Evolutionary conservation across 2,113 vertebrate genomes (phyloP).

Genomic region (Equus przewalskii): DNA sequence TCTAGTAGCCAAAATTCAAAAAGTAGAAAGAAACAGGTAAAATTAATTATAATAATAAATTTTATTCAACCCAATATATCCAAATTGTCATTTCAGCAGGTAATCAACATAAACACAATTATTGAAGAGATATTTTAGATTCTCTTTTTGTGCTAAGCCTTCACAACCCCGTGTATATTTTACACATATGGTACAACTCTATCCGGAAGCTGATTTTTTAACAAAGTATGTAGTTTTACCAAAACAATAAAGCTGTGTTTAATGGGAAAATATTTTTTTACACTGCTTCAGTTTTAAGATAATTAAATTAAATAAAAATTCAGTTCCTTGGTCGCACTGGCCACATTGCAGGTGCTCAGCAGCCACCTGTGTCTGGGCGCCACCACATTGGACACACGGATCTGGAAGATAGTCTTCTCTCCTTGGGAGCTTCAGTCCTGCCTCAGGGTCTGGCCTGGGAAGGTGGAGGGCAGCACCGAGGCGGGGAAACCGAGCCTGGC

Average conservation of each 20-base stretch:
- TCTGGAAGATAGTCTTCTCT: background rate
- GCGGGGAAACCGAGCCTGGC: background rate
- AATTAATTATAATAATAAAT: conserved; percentile 2
- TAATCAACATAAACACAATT: background rate
- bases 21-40: background rate
- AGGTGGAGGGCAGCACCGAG: too few species aligned
- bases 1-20: background rate
- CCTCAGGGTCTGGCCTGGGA: background rate
- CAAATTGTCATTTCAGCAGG: background rate
- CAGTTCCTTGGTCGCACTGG: rapidly evolving
- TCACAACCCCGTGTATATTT: background rate
- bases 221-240: background rate
- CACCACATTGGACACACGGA: rapidly evolving
- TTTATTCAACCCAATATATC: background rate
- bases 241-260: background rate
- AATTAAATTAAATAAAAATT: background rate
- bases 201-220: background rate
- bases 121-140: background rate
- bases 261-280: background rate
- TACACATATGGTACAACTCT: background rate
- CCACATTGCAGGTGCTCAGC: background rate
- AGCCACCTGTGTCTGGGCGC: background rate
- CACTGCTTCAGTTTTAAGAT: background rate
- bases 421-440: background rate
- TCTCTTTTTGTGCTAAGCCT: background rate